Base-by-base conservation (phyloP, 64 coral and sea anemone genomes). In the Montipora efflorescens region DNA sequence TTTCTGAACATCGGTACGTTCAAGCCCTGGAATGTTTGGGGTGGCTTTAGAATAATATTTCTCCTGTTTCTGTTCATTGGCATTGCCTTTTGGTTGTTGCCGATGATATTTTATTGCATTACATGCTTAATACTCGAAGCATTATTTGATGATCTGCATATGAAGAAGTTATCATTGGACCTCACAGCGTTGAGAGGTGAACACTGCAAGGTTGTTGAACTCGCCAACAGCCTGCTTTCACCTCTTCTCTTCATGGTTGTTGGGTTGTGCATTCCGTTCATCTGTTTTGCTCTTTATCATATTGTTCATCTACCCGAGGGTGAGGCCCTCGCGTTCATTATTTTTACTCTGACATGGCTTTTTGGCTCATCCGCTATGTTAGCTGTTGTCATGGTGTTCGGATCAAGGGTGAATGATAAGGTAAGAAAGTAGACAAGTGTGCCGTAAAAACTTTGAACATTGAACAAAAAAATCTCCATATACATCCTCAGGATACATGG, bases 11-110 rank as follows among this genome's bases (percentile, higher is more conserved):
- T 51, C 4, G 82, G 44, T n/a, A 9, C 2, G 0, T 4, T 20
- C n/a, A 71, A 72, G 22, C 82, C 82, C 4, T 86, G 82, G 82
- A 5, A 49, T 72, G 43, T 6, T 21, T 86, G 82, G 82, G n/a
- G 21, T 72, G 82, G 62, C 6, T 71, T 86, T 71, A 70, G 66
- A 67, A 72, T 86, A 78, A 78, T 46, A 7, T 5, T 2, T 48
- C 5, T 51, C 0, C 7, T 50, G 8, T 72, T 72, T 48, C 3
- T 50, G 7, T 11, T 49, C 8, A 49, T 69, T 71, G 82, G 82
- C 5, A n/a, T 7, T 19, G 82, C 62, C 47, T 45, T 71, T 8
- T 86, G 82, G 82, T 70, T 86, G 45, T 66, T 86, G 8, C 82
- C 82, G 12, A n/a, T 86, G 15, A 7, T 86, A 1, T 72, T 86